Conservation (phyloP, 1,140 invertebrate species). For the Bombus superbus region DNA sequence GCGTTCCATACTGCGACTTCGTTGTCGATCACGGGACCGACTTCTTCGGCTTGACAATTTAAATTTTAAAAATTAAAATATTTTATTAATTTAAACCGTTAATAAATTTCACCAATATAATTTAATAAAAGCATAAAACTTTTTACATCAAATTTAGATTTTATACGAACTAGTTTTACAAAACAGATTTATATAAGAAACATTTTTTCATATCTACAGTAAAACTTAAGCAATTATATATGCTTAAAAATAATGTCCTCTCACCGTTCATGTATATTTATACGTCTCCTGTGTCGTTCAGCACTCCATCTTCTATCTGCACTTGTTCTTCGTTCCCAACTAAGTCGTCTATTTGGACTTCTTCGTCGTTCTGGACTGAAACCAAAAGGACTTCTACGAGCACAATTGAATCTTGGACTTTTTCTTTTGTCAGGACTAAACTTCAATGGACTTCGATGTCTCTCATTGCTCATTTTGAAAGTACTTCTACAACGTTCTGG, state of each 20-base stretch:
- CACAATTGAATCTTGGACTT: constrained; percentile 60
- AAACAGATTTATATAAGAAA: background rate
- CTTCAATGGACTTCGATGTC: constrained; percentile 64
- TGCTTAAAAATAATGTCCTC: constrained; percentile 50
- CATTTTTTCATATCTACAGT: constrained; percentile 12
- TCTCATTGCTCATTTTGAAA: constrained; percentile 44
- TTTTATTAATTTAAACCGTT: constrained; percentile 38
- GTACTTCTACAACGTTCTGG: constrained; percentile 68
- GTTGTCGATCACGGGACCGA: constrained; percentile 75
- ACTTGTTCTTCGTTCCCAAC: constrained; percentile 70
- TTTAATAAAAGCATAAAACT: background rate
- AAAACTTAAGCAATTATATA: background rate
- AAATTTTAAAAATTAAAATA: constrained; percentile 72
- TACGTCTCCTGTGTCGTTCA: constrained; percentile 72
- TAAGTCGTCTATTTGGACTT: constrained; percentile 70
- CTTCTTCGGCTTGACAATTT: constrained; percentile 75
- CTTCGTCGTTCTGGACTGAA: constrained; percentile 72
- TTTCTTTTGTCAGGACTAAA: constrained; percentile 68
- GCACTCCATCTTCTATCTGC: constrained; percentile 70
- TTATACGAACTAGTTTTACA: constrained; percentile 5
- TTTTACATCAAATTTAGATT: background rate
- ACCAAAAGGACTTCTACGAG: constrained; percentile 66
- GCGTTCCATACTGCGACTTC: constrained; percentile 77
- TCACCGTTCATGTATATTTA: constrained; percentile 78
- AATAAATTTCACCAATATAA: constrained; percentile 6